Base-by-base conservation (phyloP, 2,888 invertebrate genomes). In the Autographa gamma region DNA sequence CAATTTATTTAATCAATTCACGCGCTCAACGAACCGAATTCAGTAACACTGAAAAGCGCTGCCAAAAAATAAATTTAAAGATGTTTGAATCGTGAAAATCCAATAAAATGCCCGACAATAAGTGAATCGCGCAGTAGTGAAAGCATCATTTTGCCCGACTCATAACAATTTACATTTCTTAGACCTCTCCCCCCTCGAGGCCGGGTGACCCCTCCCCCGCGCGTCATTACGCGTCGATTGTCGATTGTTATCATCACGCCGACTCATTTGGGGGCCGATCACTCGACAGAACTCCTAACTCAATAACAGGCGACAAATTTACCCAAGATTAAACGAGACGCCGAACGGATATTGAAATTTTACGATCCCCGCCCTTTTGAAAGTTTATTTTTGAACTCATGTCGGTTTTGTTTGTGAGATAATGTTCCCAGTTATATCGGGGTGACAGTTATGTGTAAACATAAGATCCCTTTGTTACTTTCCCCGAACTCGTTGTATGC, bases 311-410 rank as follows among this genome's bases (percentile, higher is more conserved):
- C 84, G 89, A 90, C 91, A 88, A 89, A 89, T 89, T 89, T 84
- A 86, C 82, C 83, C 74, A 80, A 90, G 89, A 92, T 91, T 88
- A 90, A 89, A 92, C 86, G 84, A 86, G 84, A 82, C 77, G 85
- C 84, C 80, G 81, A 86, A 87, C 89, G 90, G 90, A 90, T 90
- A 92, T 91, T 90, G 90, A 90, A 88, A 89, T 91, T 90, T 91
- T 88, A 90, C 89, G 87, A 90, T 84, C 77, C 76, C 75, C 74
- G 76, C 80, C 82, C 87, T 86, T 77, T 87, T 80, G 66, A 84
- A 81, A 83, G 73, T 86, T 86, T 86, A 88, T 89, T 89, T 89
- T 85, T 77, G 85, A 82, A 82, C 77, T 71, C 69, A 68, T 64
- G 76, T 78, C 81, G 54, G 54, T 83, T 82, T 80, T 82, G 83